These are phyloP conservation scores for Neodiprion fabricii DNA, from an alignment of 1,140 invertebrate genomes.

Conservation along the genomic window DNA sequence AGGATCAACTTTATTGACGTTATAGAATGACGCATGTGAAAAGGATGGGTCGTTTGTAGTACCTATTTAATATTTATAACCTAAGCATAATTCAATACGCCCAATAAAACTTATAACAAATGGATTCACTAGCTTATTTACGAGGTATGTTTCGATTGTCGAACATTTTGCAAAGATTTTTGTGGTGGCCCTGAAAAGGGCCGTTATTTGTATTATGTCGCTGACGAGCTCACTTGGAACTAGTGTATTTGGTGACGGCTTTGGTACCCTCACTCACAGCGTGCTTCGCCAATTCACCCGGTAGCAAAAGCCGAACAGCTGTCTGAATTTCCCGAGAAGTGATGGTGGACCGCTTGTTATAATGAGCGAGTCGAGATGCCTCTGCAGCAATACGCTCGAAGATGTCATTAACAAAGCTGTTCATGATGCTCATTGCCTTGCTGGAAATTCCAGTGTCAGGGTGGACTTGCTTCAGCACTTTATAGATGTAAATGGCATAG, in stretches of 20 bases:
- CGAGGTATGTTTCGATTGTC: too few species aligned
- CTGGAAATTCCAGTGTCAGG: conserved; percentile 65
- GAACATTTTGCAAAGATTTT: neutral
- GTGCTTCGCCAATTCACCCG: conserved; percentile 58
- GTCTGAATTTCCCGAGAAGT: conserved; percentile 57
- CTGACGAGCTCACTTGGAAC: neutral
- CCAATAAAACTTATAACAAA: too few species aligned
- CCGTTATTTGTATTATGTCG: conserved; percentile 25
- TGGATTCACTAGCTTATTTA: too few species aligned
- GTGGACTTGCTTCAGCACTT: conserved; percentile 75
- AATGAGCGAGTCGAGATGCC: conserved; percentile 59
- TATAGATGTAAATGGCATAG: conserved; percentile 76
- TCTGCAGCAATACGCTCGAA: conserved; percentile 70
- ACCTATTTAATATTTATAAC: too few species aligned
- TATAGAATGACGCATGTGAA: too few species aligned
- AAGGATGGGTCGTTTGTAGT: too few species aligned
- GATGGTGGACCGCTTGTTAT: conserved; percentile 64
- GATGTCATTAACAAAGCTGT: conserved; percentile 69
- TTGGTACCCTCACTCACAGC: conserved; percentile 67
- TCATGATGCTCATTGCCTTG: conserved; percentile 72
- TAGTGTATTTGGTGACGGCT: conserved; percentile 63
- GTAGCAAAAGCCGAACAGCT: conserved; percentile 56
- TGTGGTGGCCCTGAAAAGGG: conserved; percentile 45
- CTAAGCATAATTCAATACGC: too few species aligned
- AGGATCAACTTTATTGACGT: too few species aligned